Evolutionary conservation across 2,113 vertebrate genomes (phyloP).

Genomic region (Dromiciops gliroides): DNA sequence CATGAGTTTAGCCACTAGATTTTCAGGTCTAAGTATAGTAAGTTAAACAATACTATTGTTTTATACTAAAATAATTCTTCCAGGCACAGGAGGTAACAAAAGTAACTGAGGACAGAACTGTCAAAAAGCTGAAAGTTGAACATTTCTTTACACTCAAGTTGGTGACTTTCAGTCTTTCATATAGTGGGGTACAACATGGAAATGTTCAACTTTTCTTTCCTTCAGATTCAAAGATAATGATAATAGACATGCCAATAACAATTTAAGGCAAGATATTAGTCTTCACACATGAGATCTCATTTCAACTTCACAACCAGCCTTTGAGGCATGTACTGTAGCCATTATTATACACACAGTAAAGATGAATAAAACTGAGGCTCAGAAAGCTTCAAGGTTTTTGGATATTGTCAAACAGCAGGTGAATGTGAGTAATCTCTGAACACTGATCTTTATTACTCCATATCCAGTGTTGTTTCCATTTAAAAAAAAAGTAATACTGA

Average conservation of each 20-base stretch:
- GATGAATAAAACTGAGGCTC: neutral
- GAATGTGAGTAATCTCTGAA: neutral
- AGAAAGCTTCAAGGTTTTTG: neutral
- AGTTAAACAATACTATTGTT: too few species aligned
- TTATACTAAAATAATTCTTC: neutral
- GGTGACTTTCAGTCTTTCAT: neutral
- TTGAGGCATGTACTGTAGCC: neutral
- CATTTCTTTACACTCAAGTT: neutral
- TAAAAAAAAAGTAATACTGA: neutral
- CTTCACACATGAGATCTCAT: neutral
- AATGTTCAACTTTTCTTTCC: neutral
- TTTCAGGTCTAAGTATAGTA: neutral
- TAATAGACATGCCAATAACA: neutral
- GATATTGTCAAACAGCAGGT: neutral
- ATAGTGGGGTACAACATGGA: slow-evolving; percentile 31
- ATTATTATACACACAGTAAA: neutral
- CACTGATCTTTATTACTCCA: neutral
- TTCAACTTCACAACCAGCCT: neutral
- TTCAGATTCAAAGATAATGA: slow-evolving; percentile 37
- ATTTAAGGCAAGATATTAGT: neutral
- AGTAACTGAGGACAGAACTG: neutral
- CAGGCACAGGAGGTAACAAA: neutral
- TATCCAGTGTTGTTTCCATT: neutral
- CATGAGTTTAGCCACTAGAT: slow-evolving; percentile 58
- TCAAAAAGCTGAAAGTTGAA: neutral